Evolutionary conservation across 2,113 vertebrate species (phyloP).

Genomic region (Pachyramphus minor): DNA sequence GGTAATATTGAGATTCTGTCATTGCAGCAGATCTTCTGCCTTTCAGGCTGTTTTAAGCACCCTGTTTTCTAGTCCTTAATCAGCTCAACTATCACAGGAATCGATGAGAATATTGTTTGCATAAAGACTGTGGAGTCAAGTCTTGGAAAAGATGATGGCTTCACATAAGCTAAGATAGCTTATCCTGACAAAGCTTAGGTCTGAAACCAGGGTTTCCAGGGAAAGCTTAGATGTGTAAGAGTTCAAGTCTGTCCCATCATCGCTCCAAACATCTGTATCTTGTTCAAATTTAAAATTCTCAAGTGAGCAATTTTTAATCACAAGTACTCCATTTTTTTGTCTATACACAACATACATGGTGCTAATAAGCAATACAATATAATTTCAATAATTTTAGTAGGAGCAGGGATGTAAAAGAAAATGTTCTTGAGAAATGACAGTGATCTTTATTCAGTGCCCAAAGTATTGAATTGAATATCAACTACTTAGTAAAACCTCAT

Average conservation of each 20-base stretch:
- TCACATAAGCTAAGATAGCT: background rate
- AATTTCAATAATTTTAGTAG: background rate
- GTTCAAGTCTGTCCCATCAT: background rate
- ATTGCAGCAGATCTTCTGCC: conserved; percentile 40
- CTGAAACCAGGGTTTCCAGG: background rate
- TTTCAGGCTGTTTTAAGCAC: conserved; percentile 10
- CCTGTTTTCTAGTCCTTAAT: conserved; percentile 24
- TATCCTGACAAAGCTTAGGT: background rate
- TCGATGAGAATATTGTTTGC: conserved; percentile 22
- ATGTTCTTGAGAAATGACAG: background rate
- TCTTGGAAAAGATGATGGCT: background rate
- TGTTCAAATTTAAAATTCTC: background rate
- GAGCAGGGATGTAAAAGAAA: background rate
- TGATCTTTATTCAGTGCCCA: background rate
- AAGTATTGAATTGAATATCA: background rate
- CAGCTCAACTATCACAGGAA: conserved; percentile 30
- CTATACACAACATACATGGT: background rate
- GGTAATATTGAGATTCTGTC: conserved; percentile 41
- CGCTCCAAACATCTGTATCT: background rate
- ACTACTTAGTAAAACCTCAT: background rate
- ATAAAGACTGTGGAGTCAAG: background rate
- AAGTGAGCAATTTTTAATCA: background rate
- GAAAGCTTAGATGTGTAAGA: background rate
- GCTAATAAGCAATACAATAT: background rate
- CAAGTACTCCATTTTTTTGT: background rate